A percentile compares a stretch with the other conserved stretches of the same genome.
Evolutionary conservation across 2,888 invertebrate species (phyloP).

Genomic region (Pollenia labialis): DNA sequence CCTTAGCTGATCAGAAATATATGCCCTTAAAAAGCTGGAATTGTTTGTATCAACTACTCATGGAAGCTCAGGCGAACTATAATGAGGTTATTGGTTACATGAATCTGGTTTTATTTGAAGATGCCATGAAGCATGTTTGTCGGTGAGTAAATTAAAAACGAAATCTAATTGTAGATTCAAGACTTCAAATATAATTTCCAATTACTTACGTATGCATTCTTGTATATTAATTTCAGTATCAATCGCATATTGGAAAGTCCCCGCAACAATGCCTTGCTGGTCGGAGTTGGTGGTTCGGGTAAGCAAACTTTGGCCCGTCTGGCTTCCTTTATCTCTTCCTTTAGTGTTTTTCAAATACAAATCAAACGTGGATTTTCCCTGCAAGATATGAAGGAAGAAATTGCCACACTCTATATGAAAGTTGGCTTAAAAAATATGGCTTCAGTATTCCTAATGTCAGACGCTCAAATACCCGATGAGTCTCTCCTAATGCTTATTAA

Average conservation of each 20-base stretch:
- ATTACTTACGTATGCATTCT: neutral
- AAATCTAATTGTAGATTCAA: neutral
- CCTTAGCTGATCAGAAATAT: slow-evolving; percentile 92
- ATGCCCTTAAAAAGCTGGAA: slow-evolving; percentile 91
- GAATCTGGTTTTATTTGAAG: slow-evolving; percentile 97
- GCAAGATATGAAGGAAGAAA: slow-evolving; percentile 90
- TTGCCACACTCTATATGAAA: slow-evolving; percentile 91
- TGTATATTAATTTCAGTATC: slow-evolving; percentile 86
- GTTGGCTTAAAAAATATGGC: slow-evolving; percentile 94
- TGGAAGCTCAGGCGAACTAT: slow-evolving; percentile 92
- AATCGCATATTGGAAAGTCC: slow-evolving; percentile 97
- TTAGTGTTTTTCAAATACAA: slow-evolving; percentile 97
- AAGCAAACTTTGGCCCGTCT: slow-evolving; percentile 96
- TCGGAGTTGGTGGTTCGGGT: slow-evolving; percentile 98
- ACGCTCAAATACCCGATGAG: slow-evolving; percentile 96
- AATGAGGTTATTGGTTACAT: slow-evolving; percentile 96
- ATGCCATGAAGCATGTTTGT: slow-evolving; percentile 97
- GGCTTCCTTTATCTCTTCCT: slow-evolving; percentile 94
- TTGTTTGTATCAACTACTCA: slow-evolving; percentile 89
- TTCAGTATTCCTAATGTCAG: slow-evolving; percentile 95
- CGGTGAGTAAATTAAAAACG: slow-evolving; percentile 84
- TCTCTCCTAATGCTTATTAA: slow-evolving; percentile 95
- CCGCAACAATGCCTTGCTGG: slow-evolving; percentile 94
- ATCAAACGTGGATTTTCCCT: slow-evolving; percentile 94
- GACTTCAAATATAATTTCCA: neutral